Base-by-base conservation (phyloP, 1,140 invertebrate genomes). In the Anastrepha obliqua region DNA sequence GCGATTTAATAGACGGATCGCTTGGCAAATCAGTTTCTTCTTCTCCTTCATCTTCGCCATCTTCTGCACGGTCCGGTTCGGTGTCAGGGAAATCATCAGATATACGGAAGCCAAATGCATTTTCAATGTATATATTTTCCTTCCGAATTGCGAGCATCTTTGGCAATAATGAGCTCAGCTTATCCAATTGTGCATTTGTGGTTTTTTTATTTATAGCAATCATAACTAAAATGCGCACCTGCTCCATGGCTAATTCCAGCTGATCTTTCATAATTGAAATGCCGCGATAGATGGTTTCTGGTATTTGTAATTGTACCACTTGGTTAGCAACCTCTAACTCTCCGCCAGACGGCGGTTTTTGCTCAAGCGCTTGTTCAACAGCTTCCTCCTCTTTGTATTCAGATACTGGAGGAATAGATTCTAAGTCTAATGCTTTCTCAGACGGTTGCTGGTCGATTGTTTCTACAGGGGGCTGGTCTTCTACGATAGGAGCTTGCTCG, bases 211-310 rank as follows among this genome's bases (percentile, higher is more conserved):
- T 90, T n/a, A 92, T 78, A 55, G 91, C 58, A 65, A 91, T 4
- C 11, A 90, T 89, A 29, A 91, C 92, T 0, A 92, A 70, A 87
- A 91, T 90, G 29, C 91, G 90, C 55, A 92, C 67, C 86, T 91
- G 90, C 65, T 92, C 90, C 88, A 92, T 92, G 17, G 90, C 89
- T 8, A 92, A 86, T 85, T 89, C 89, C 13, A 92, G 11, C 47
- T 92, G 91, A 0, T 87, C 64, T 44, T 89, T 88, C n/a, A 89
- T 88, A 7, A 92, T 39, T 89, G 87, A 6, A 87, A 85, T 44
- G 2, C 86, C 86, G 6, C 29, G 39, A 39, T 58, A 78, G 15
- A 60, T 4, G 9, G 13, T 8, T 6, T 42, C 5, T 39, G 86
- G 11, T 42, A 78, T 15, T 2, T 11, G 47, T 11, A 20, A 55